Percentiles rank a stretch among this genome's conserved stretches.
These are phyloP conservation scores for Suncus etruscus DNA, from an alignment of 2,113 vertebrate species.

Conservation along the genomic window DNA sequence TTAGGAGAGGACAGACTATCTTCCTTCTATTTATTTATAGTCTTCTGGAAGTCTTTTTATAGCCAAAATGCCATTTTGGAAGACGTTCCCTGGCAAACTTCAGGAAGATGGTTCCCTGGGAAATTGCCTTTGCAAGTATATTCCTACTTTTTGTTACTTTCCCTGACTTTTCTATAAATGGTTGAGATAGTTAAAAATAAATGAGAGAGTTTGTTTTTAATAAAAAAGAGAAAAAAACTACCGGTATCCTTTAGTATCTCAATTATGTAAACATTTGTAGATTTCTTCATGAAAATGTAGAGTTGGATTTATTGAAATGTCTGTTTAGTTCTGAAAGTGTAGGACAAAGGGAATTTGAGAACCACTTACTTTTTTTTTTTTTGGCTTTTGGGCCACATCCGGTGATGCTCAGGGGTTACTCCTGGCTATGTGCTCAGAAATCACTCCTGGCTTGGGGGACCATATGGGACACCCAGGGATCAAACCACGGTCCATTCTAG, in stretches of 20 bases:
- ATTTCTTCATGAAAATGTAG: background rate
- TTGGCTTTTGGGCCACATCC: too few relatives aligned
- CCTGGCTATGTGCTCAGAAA: too few relatives aligned
- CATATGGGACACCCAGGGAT: too few relatives aligned
- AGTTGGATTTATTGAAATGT: slow-evolving; percentile 26
- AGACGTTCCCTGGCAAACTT: slow-evolving; percentile 31
- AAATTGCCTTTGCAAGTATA: slow-evolving; percentile 52
- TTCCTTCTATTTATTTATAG: slow-evolving; percentile 1
- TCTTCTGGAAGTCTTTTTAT: slow-evolving; percentile 43
- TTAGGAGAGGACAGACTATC: background rate
- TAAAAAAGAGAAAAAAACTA: background rate
- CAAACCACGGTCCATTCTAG: too few relatives aligned
- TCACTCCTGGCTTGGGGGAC: too few relatives aligned
- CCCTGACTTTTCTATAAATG: background rate
- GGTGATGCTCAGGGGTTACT: too few relatives aligned
- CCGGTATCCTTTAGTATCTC: background rate
- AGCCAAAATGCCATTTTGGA: slow-evolving; percentile 36
- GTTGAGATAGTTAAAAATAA: slow-evolving; percentile 22
- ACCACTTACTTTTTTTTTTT: background rate
- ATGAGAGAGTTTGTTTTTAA: background rate
- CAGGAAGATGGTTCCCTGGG: background rate
- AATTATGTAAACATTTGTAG: background rate
- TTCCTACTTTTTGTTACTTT: slow-evolving; percentile 17
- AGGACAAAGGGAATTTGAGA: background rate
- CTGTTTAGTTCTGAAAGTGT: background rate